These are phyloP conservation scores for Catonia carolina DNA, from an alignment of 2,888 invertebrate genomes.

Conservation along the genomic window DNA sequence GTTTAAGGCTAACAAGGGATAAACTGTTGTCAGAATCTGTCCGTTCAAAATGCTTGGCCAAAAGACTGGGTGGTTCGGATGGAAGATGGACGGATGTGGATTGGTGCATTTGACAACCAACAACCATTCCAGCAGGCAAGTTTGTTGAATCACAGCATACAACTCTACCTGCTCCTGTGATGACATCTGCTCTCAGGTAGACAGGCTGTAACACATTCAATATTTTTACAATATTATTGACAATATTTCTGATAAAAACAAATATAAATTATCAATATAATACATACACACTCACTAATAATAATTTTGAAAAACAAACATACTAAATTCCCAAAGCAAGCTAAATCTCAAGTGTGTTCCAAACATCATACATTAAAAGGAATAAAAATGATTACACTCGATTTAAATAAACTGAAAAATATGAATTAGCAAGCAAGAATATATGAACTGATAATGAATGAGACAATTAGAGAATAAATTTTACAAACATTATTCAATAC, in stretches of 20 bases:
- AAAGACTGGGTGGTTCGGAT: constrained; percentile 37
- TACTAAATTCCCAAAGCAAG: too few species aligned
- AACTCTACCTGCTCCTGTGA: constrained; percentile 69
- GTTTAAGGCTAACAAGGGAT: background rate
- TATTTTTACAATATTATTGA: constrained; percentile 13
- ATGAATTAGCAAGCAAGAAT: too few species aligned
- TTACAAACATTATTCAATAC: too few species aligned
- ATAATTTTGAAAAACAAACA: too few species aligned
- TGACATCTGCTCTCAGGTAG: constrained; percentile 64
- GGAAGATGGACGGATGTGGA: constrained; percentile 39
- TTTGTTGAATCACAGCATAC: constrained; percentile 47
- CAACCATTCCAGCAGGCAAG: constrained; percentile 38
- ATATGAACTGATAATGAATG: too few species aligned
- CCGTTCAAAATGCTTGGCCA: constrained; percentile 15
- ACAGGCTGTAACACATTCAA: constrained; percentile 60
- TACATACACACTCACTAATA: background rate
- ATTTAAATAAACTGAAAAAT: too few species aligned
- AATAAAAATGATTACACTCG: too few species aligned
- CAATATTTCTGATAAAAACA: constrained; percentile 36
- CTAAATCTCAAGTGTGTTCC: too few species aligned
- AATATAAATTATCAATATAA: constrained; percentile 18
- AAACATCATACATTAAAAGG: too few species aligned
- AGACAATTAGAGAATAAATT: too few species aligned
- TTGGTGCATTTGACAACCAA: constrained; percentile 35
- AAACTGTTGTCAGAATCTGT: constrained; percentile 21